phyloP scores from a whole-genome alignment of 2,888 invertebrate genomes.

The Kryphioiulus occultus region DNA sequence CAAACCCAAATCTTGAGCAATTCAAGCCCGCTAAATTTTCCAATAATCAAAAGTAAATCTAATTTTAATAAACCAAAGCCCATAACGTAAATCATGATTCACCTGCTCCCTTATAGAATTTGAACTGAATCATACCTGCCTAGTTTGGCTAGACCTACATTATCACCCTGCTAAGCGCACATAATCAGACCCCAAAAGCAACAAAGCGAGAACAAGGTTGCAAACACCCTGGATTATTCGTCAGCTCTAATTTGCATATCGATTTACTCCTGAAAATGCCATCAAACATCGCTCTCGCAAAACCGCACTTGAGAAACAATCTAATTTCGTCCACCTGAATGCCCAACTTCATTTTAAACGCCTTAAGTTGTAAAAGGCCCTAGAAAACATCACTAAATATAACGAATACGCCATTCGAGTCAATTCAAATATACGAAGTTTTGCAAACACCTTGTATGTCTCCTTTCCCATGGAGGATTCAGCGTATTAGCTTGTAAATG shows the following conservation, averaged over 20 bases:
- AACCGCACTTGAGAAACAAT: conserved; percentile 20
- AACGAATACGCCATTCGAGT: not conserved
- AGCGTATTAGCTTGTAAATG: not conserved
- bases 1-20: too few relatives aligned
- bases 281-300: not conserved
- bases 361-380: not conserved
- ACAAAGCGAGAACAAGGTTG: not conserved
- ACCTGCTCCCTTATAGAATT: too few relatives aligned
- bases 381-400: not conserved
- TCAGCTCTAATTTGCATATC: not conserved
- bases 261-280: not conserved
- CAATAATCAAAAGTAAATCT: too few relatives aligned
- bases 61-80: too few relatives aligned
- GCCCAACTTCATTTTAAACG: not conserved
- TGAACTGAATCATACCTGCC: too few relatives aligned
- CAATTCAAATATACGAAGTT: not conserved
- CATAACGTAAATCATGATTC: too few relatives aligned
- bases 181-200: not conserved
- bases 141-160: too few relatives aligned
- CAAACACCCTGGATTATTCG: conserved; percentile 1
- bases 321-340: not conserved
- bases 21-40: too few relatives aligned
- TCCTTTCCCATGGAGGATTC: not conserved
- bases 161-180: not conserved
- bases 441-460: not conserved